Conservation (phyloP, 2,113 vertebrate species). For the Chauna torquata region DNA sequence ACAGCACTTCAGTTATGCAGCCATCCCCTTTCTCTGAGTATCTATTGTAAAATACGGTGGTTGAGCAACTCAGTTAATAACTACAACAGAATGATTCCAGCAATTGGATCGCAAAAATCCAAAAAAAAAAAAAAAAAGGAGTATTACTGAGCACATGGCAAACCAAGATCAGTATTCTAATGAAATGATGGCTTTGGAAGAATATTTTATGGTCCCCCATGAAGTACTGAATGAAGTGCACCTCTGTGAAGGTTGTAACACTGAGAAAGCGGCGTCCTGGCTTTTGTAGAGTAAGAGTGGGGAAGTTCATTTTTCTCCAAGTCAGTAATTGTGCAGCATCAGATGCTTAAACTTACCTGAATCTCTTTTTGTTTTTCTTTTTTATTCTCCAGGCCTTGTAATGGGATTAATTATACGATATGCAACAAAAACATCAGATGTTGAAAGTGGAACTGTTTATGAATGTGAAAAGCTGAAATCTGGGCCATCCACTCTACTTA, state of each 20-base stretch:
- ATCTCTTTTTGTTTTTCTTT: not conserved
- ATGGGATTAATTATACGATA: slow-evolving; percentile 82
- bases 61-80: not conserved
- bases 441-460: slow-evolving; percentile 68
- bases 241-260: not conserved
- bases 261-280: not conserved
- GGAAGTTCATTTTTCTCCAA: not conserved
- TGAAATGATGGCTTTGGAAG: not conserved
- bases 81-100: not conserved
- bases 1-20: not conserved
- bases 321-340: not conserved
- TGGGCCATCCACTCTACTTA: slow-evolving; percentile 65
- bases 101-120: not conserved
- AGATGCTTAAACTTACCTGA: not conserved
- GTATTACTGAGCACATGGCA: not conserved
- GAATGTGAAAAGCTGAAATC: slow-evolving; percentile 72
- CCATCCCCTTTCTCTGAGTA: not conserved
- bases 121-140: too few relatives aligned
- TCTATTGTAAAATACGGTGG: not conserved
- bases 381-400: slow-evolving; percentile 76
- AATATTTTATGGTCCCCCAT: not conserved
- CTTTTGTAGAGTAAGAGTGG: not conserved
- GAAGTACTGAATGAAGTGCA: not conserved
- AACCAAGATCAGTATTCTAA: not conserved
- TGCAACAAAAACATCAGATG: slow-evolving; percentile 67